Evolutionary conservation across 2,113 vertebrate genomes (phyloP), one percentile per base, ranked within the genome.

Genomic region (Amblyornis subalaris): DNA sequence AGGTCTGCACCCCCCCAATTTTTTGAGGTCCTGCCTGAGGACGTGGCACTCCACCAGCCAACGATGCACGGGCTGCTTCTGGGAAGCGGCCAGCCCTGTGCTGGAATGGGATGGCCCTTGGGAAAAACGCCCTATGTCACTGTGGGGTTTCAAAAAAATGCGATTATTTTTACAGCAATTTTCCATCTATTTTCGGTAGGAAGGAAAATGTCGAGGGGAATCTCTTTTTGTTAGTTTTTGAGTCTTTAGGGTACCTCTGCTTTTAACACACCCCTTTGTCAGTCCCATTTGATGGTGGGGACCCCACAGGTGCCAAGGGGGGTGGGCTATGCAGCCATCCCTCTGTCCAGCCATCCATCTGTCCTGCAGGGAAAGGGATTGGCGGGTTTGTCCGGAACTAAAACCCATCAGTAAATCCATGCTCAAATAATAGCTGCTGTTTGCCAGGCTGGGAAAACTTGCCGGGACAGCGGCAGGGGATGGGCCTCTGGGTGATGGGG

Each of bases 151-250:
- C 81, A 77, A 95, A 93, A 91, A 91, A 91, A 78, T 3, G 11
- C 5, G 10, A 92, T 92, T 96, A 84, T 95, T 96, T 94, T 92
- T 94, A 85, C 91, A 94, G 88, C 84, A 74, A 88, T 96, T 96
- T 96, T 96, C 90, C 88, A 70, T 93, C 85, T 95, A 77, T 95
- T 94, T 93, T 94, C 54, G 44, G 73, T 85, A 76, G 86, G 82
- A 64, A 88, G 75, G 93, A 80, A 88, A 89, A 92, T 80, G 81
- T 83, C 0, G 23, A 91, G 69, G 89, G 66, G 71, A 87, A 88
- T 95, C 89, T 94, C 51, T 89, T 90, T 76, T 94, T 84, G 51
- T 70, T 75, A 10, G 51, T 67, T 73, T 72, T 47, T n/a, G 12
- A 44, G 28, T 48, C 47, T 76, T 88, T 60, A 42, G 36, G 73